These are phyloP conservation scores for Phyto melanocephala DNA, from an alignment of 2,888 invertebrate species.

Conservation along the genomic window DNA sequence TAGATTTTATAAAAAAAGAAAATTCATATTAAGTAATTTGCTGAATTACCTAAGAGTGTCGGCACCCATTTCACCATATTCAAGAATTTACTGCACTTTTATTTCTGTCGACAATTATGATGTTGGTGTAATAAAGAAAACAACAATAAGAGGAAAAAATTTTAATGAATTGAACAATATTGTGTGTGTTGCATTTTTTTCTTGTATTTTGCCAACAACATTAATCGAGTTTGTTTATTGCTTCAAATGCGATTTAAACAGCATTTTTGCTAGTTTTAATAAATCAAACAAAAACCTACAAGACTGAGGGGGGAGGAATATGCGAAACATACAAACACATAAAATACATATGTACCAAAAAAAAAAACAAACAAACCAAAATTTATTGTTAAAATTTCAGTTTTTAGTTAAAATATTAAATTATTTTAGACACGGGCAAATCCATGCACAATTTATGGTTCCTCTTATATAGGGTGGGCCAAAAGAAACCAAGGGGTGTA, in stretches of 20 bases:
- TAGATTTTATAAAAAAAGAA: no score
- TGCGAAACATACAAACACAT: background rate
- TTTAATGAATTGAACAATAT: slow-evolving; percentile 20
- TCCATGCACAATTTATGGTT: slow-evolving; percentile 38
- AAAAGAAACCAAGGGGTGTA: no score
- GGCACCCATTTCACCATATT: no score
- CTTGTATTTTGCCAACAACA: background rate
- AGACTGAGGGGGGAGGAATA: background rate
- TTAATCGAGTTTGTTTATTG: slow-evolving; percentile 24
- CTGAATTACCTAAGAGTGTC: no score
- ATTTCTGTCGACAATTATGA: background rate
- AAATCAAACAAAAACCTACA: background rate
- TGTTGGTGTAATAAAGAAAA: slow-evolving; percentile 18
- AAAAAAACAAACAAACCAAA: slow-evolving; percentile 9
- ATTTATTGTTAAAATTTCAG: slow-evolving; percentile 14
- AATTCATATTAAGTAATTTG: no score
- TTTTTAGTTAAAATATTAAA: slow-evolving; percentile 32
- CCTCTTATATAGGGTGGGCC: no score
- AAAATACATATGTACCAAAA: background rate
- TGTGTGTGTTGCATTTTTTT: background rate
- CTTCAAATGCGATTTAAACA: slow-evolving; percentile 4
- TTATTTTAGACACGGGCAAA: background rate
- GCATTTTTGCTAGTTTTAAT: slow-evolving; percentile 3
- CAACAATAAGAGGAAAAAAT: background rate
- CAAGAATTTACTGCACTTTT: background rate